Evolutionary conservation across 2,113 vertebrate genomes (phyloP), one percentile per base, ranked within the genome.

Genomic region (Mesitornis unicolor): DNA sequence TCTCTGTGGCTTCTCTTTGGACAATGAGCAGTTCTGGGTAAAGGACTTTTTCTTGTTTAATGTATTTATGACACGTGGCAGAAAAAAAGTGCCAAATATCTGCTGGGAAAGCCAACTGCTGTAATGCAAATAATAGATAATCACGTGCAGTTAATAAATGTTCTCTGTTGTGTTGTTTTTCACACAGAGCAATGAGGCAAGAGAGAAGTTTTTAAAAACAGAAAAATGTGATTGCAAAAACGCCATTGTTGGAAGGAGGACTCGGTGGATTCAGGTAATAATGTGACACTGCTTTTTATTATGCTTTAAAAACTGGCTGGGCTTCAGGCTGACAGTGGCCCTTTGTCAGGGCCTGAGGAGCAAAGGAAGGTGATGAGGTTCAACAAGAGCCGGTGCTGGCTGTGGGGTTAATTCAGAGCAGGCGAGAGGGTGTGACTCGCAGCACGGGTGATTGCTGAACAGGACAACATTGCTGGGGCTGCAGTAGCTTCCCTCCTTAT

Each of bases 151-250:
- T 70, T 96, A 88, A 96, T 94, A 20, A 31, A 0, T 93, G 93
- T 93, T 93, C 60, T 89, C 31, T 92, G 90, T 92, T 93, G 50
- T 95, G 54, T 89, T 93, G 33, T 90, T 93, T 93, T 95, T 93
- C 36, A 94, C 50, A 50, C 88, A 96, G 93, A 87, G 92, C 60
- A 3, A 96, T 94, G 94, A 96, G 64, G 90, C 87, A 86, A 94
- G 92, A 96, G 60, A 86, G 88, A 89, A 93, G 71, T 86, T 97
- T 93, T 94, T 94, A 92, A 84, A 80, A 93, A 68, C 83, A 90
- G 87, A 91, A 97, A 97, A 92, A 97, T 96, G 96, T 96, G 96
- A 96, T 96, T 96, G 90, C 24, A 25, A 54, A 90, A 95, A 86
- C 87, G 11, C 43, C 78, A 1, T 19, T 94, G 61, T 47, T 95